A percentile compares a stretch with the other conserved stretches of the same genome.
These are phyloP conservation scores for Eupithecia centaureata DNA, from an alignment of 2,888 invertebrate genomes.

Conservation along the genomic window DNA sequence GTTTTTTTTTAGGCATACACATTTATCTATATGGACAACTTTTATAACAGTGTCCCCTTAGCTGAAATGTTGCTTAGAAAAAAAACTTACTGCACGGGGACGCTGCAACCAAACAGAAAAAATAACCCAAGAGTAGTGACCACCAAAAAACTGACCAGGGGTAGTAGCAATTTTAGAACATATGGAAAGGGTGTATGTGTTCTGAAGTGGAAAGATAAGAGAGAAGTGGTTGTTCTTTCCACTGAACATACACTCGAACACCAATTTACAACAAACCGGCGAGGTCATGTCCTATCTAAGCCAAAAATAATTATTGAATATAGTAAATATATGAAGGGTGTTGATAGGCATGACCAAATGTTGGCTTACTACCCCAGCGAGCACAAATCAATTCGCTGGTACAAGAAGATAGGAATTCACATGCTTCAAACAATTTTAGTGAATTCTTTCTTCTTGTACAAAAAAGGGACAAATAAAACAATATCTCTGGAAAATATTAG, in stretches of 20 bases:
- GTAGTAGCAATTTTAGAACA: background rate
- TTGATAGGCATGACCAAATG: conserved; percentile 21
- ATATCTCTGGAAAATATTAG: too few species aligned
- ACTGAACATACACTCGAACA: conserved; percentile 14
- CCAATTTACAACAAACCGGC: background rate
- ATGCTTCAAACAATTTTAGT: too few species aligned
- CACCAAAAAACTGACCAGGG: conserved; percentile 18
- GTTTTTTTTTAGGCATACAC: too few species aligned
- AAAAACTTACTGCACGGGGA: conserved; percentile 35
- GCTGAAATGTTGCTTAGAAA: conserved; percentile 29
- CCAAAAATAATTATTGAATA: conserved; percentile 12
- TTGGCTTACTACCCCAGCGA: conserved; percentile 15
- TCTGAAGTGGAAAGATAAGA: conserved; percentile 11
- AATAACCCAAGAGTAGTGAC: conserved; percentile 14
- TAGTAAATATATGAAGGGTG: conserved; percentile 19
- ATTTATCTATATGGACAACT: conserved; percentile 37
- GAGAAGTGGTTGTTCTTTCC: conserved; percentile 7
- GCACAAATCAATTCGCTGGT: conserved; percentile 5
- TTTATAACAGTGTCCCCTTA: conserved; percentile 31
- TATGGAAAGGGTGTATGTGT: conserved; percentile 13
- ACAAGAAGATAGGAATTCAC: conserved; percentile 9
- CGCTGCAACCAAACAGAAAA: conserved; percentile 27
- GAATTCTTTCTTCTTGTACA: background rate
- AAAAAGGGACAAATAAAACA: too few species aligned
- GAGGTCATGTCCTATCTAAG: conserved; percentile 9